Evolutionary conservation across 2,797 vertebrate genomes (phyloP).

Genomic region (Galagoides demidoff): DNA sequence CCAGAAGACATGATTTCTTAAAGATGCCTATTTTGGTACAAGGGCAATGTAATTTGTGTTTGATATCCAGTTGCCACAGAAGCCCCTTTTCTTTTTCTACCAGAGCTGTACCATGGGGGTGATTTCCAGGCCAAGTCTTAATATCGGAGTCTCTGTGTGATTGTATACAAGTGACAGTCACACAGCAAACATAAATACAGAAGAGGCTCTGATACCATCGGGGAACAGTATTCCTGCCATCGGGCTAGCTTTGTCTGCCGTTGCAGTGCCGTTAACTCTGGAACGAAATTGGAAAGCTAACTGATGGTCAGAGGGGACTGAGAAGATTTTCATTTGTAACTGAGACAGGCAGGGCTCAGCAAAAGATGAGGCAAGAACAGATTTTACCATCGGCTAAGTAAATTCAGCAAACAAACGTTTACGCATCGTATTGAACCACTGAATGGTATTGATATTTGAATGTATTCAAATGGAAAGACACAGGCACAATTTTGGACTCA

Average conservation of each 20-base stretch:
- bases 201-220: slow-evolving; percentile 72
- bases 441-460: background rate
- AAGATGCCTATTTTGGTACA: slow-evolving; percentile 74
- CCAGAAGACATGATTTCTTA: slow-evolving; percentile 74
- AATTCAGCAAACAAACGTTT: background rate
- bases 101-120: slow-evolving; percentile 73
- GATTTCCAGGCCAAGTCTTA: slow-evolving; percentile 73
- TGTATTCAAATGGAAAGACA: slow-evolving; percentile 29
- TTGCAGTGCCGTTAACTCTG: slow-evolving; percentile 62
- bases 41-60: slow-evolving; percentile 72
- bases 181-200: slow-evolving; percentile 75
- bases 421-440: background rate
- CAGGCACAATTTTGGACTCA: background rate
- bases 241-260: slow-evolving; percentile 53
- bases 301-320: slow-evolving; percentile 68
- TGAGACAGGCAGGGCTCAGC: slow-evolving; percentile 34
- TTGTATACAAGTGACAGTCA: slow-evolving; percentile 75
- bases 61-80: slow-evolving; percentile 62
- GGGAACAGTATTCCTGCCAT: slow-evolving; percentile 70
- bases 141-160: slow-evolving; percentile 72
- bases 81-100: slow-evolving; percentile 60
- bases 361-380: background rate
- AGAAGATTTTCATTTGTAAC: slow-evolving; percentile 70
- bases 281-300: slow-evolving; percentile 77
- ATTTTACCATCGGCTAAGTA: background rate